Evolutionary conservation across 2,797 vertebrate species (phyloP), one percentile per base, ranked within the genome.

Genomic region (Enteromius unitaeniatus): DNA sequence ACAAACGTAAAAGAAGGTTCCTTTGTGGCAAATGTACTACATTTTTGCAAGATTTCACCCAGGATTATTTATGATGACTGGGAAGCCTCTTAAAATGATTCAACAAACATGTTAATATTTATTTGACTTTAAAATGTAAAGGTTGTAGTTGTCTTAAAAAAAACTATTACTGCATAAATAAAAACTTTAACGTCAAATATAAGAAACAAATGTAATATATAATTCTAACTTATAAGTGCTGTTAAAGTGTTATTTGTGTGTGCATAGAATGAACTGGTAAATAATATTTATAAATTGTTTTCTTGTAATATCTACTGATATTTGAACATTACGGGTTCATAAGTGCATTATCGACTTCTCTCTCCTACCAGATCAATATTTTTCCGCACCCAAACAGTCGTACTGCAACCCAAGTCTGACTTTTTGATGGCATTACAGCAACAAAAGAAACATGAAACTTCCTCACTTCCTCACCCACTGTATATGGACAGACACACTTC

Each of bases 391-490:
- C 80, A 26, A 51, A 28, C 62, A 77, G 49, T 47, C 23, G 23
- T 49, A 31, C 23, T 13, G 47, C n/a, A 65, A 65, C n/a, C 72
- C 34, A 34, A 40, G 84, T 64, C 79, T 89, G 81, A 89, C 87
- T 68, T 28, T 14, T 28, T 69, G 37, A 84, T 76, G 79, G 58
- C 31, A 55, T 68, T 64, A 79, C 15, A 34, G 60, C 37, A 72
- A 82, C 23, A 84, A 78, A 68, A 88, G 73, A 47, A 51, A 72
- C 3, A 4, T 23, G 37, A 23, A 45, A 55, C 62, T 47, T 79
- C 64, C 81, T 51, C 47, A 49, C 40, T 28, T 47, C 68, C 69
- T 77, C 34, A 58, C 37, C 28, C 53, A 62, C 64, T 49, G 68
- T 75, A 81, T 40, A 76, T 81, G 17, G 15, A 83, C 68, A 72